Base-by-base conservation (phyloP, 2,888 invertebrate genomes). In the Drosophila diplacantha region DNA sequence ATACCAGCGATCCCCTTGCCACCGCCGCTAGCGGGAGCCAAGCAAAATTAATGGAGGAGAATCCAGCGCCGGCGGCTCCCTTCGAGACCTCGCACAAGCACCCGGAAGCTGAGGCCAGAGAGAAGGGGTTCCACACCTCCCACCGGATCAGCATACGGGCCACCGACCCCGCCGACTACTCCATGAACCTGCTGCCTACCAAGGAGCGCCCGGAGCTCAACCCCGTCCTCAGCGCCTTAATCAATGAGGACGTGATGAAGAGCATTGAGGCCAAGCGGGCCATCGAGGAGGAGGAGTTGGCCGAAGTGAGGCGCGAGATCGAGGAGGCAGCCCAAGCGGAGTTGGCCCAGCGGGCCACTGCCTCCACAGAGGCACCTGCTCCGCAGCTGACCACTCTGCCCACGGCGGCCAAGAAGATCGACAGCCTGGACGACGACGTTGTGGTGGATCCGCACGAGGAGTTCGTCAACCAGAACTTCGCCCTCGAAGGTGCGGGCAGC, bases 41-140 rank as follows among this genome's bases (percentile, higher is more conserved):
- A 9, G 24, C 11, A 0, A 57, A 35, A 22, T 29, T 47, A 14
- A 44, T 57, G 14, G 73, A 74, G 41, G 52, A 72, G 16, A 59
- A 6, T 14, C 26, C 70, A 2, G 37, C 16, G 5, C 64, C 71
- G 11, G 49, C 65, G 6, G 69, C 72, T 3, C 64, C 71, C 11
- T 94, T 93, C 78, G 93, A 93, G 87, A 93, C 93, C 3, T 90
- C 94, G 3, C 94, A 94, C 85, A 94, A 94, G 88, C 90, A 93
- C 72, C 86, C 82, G 1, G 77, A 75, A n/a, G 92, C 59, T n/a
- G 92, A 41, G 22, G 66, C 89, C 75, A 62, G 63, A 16, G 84
- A 80, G 14, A 75, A 75, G 37, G 81, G 76, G 14, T 88, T 87
- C 65, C 83, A 87, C 32, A 88, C 88, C 14, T 70, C 88, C 11